phyloP scores from a whole-genome alignment of 2,113 vertebrate species.

The Platycercus adscitus region DNA sequence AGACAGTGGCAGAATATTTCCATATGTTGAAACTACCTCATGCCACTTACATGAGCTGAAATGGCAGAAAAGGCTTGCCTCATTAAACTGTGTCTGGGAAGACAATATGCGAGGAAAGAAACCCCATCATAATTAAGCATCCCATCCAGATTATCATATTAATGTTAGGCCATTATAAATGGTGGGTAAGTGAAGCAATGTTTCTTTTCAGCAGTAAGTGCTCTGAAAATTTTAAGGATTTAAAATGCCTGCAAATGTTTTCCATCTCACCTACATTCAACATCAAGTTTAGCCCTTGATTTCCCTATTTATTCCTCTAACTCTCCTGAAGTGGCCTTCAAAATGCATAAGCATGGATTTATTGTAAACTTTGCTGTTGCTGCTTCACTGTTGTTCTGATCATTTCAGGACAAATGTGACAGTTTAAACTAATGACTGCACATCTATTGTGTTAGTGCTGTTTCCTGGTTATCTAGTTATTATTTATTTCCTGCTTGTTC shows the following conservation, averaged over 20 bases:
- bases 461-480: constrained; percentile 50
- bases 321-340: neutral
- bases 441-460: neutral
- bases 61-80: neutral
- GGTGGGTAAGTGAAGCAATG: neutral
- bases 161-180: constrained; percentile 12
- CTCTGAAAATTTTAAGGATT: neutral
- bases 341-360: neutral
- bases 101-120: neutral
- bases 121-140: neutral
- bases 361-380: neutral
- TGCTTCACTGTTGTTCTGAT: constrained; percentile 36
- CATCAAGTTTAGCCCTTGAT: neutral
- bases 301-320: neutral
- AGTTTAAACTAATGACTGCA: neutral
- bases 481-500: constrained; percentile 46
- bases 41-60: neutral
- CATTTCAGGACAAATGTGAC: constrained; percentile 10
- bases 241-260: neutral
- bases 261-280: neutral
- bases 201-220: neutral
- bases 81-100: constrained; percentile 14
- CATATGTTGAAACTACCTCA: neutral
- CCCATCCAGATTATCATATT: constrained; percentile 45
- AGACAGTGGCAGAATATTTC: neutral